Conservation (phyloP, 2,797 vertebrate species). For the Peromyscus eremicus region DNA sequence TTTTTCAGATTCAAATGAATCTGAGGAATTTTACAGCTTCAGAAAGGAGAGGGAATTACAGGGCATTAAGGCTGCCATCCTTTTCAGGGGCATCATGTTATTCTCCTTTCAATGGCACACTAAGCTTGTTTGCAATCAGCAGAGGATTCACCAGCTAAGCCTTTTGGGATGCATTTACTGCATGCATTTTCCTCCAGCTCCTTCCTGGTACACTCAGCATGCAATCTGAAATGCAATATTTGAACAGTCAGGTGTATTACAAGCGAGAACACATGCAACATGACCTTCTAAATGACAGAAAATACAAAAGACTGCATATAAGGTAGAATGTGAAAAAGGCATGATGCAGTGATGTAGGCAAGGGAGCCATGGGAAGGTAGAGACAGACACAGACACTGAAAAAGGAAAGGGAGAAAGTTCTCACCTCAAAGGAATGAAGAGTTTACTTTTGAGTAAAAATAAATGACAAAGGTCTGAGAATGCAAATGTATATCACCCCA, state of each 20-base stretch:
- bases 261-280: background rate
- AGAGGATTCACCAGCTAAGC: background rate
- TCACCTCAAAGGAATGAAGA: background rate
- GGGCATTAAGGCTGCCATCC: background rate
- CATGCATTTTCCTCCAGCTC: background rate
- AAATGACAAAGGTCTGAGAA: background rate
- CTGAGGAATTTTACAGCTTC: conserved; percentile 26
- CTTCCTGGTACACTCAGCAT: background rate
- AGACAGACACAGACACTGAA: background rate
- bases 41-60: conserved; percentile 49
- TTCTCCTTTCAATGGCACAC: background rate
- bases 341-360: background rate
- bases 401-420: background rate
- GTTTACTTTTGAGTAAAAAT: background rate
- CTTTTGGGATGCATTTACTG: background rate
- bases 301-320: background rate
- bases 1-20: conserved; percentile 65
- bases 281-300: background rate
- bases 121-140: background rate
- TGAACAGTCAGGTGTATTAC: background rate
- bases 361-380: background rate
- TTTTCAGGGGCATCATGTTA: conserved; percentile 40
- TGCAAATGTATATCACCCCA: background rate
- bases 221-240: background rate
- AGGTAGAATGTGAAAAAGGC: background rate